These are phyloP conservation scores for Calidris pugnax DNA, from an alignment of 2,113 vertebrate species.

Conservation along the genomic window DNA sequence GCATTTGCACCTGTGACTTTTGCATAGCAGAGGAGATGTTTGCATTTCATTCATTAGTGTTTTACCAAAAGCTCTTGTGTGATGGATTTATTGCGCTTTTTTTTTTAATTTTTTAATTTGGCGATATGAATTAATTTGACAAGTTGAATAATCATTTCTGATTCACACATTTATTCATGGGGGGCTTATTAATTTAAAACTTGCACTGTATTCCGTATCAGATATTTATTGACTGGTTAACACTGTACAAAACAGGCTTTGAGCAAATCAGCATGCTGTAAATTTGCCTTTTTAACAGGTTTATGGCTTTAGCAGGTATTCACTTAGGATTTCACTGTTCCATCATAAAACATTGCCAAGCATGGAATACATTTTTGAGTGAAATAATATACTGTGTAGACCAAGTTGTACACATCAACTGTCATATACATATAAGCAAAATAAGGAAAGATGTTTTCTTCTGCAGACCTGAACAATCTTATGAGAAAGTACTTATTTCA, in stretches of 20 bases:
- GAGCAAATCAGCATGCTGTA: constrained; percentile 41
- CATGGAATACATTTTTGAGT: constrained; percentile 31
- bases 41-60: neutral
- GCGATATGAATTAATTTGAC: constrained; percentile 56
- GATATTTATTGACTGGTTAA: constrained; percentile 51
- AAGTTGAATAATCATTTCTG: constrained; percentile 62
- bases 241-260: constrained; percentile 32
- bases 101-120: constrained; percentile 25
- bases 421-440: neutral
- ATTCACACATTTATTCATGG: constrained; percentile 53
- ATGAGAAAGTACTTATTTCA: neutral
- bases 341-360: constrained; percentile 15
- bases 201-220: constrained; percentile 52
- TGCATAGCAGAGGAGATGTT: neutral
- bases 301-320: constrained; percentile 47
- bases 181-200: constrained; percentile 61
- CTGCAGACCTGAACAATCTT: neutral
- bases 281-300: constrained; percentile 46
- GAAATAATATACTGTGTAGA: neutral
- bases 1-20: neutral
- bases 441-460: neutral
- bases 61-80: constrained; percentile 4
- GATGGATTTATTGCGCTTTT: neutral
- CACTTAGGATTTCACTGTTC: constrained; percentile 45
- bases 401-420: neutral